Conservation (phyloP, 2,888 invertebrate genomes). For the Eupelmus urozonus region DNA sequence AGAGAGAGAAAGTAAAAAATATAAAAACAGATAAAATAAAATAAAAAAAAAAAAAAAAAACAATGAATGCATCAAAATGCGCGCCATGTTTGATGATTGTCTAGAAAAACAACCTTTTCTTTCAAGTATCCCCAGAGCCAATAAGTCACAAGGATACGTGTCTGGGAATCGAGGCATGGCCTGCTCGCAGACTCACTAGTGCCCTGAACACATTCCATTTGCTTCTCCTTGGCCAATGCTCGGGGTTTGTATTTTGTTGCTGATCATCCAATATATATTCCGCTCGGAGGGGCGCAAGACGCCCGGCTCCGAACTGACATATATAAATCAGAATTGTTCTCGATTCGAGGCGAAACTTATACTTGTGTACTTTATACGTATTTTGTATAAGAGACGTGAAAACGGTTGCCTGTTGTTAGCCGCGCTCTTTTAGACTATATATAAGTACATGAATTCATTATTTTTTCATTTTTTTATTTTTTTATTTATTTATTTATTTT, state of each 20-base stretch:
- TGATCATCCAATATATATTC: constrained; percentile 71
- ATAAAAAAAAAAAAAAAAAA: constrained; percentile 57
- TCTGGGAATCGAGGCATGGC: constrained; percentile 73
- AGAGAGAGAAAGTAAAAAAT: neutral
- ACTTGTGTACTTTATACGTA: too few species aligned
- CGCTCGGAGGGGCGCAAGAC: constrained; percentile 56
- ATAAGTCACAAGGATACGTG: constrained; percentile 72
- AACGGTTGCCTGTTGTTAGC: too few species aligned
- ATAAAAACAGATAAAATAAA: neutral
- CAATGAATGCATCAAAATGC: constrained; percentile 70
- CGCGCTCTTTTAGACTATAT: too few species aligned
- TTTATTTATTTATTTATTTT: too few species aligned
- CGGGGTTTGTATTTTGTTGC: constrained; percentile 73
- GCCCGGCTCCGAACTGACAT: constrained; percentile 64
- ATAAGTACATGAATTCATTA: too few species aligned
- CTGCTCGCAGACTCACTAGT: constrained; percentile 73
- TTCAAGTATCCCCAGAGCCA: constrained; percentile 73
- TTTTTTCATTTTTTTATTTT: too few species aligned
- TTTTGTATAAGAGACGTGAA: constrained; percentile 26
- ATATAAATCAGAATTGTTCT: constrained; percentile 68
- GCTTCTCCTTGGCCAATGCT: constrained; percentile 73
- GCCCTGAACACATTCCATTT: constrained; percentile 73
- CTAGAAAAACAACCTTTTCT: constrained; percentile 72
- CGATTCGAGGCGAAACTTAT: constrained; percentile 66
- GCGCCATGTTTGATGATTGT: constrained; percentile 71